Conservation (phyloP, 2,113 vertebrate genomes). For the Chaetura pelagica region DNA sequence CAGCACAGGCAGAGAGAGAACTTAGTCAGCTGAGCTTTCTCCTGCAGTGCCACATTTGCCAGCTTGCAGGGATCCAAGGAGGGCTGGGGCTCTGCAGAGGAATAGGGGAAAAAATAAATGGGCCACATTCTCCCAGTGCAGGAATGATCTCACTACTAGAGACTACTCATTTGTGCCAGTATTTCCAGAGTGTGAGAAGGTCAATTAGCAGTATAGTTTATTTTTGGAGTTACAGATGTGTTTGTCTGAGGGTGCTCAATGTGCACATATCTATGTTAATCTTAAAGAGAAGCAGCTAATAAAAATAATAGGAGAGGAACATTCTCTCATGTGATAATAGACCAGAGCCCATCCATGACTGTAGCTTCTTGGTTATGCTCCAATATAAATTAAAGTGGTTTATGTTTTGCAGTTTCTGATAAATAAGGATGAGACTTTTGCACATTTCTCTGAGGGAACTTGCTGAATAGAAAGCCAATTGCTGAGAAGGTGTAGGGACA, state of each 20-base stretch:
- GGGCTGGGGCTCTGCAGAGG: background rate
- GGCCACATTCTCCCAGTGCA: background rate
- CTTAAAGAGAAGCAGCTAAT: background rate
- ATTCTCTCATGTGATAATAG: background rate
- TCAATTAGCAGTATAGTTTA: background rate
- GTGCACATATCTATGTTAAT: background rate
- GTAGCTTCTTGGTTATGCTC: background rate
- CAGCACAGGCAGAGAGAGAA: background rate
- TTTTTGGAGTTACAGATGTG: background rate
- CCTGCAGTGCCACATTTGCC: background rate
- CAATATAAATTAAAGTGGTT: background rate
- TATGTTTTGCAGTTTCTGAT: background rate
- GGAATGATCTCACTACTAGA: background rate
- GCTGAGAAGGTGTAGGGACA: background rate
- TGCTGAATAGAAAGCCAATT: background rate
- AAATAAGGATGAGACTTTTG: background rate
- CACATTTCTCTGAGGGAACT: background rate
- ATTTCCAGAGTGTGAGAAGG: background rate
- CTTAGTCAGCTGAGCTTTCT: background rate
- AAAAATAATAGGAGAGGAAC: background rate
- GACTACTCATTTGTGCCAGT: background rate
- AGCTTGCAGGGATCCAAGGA: background rate
- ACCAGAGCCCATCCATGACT: background rate
- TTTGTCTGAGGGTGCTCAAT: background rate
- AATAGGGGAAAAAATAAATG: background rate